Evolutionary conservation across 2,797 vertebrate species (phyloP), one percentile per base, ranked within the genome.

Genomic region (Distichodus sexfasciatus): DNA sequence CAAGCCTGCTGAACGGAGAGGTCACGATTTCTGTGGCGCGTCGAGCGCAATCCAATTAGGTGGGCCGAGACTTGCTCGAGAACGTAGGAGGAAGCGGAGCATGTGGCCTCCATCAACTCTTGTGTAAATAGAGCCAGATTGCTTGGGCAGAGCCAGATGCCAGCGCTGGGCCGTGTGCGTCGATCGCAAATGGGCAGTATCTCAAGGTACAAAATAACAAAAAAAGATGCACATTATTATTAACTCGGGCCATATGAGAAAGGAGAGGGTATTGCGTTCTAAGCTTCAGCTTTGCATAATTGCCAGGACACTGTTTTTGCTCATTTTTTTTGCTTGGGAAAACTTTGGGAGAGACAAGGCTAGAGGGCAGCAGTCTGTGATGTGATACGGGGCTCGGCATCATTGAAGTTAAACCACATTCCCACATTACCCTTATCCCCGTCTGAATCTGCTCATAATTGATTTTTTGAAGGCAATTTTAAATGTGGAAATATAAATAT

Each of bases 31-130:
- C 44, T 47, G 41, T 12, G 6, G 15, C 35, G 2, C 21, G 31
- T n/a, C 36, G 28, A 28, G 17, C 51, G 17, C 29, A 57, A 19
- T 69, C 51, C 66, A 75, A 43, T 74, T 69, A 75, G 51, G 50
- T 51, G 36, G 40, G 46, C 60, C 38, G 10, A 65, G 40, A 63
- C 57, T 35, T 76, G 67, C 60, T 84, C 38, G 40, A 80, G 60
- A 66, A 79, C 29, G 21, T 15, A 54, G 47, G 61, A 84, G 74
- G 72, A 80, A 76, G 75, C 80, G 80, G 66, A 78, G 76, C 87
- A 89, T 89, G 86, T 91, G 89, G 86, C 78, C 80, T 84, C 74
- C 78, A 89, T 89, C 86, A 89, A 79, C 40, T 59, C 71, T 84
- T 43, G 58, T 79, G 72, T 86, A 87, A 88, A 87, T 80, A 79